Conservation (phyloP, 2,888 invertebrate species). For the Tetropium fuscum region DNA sequence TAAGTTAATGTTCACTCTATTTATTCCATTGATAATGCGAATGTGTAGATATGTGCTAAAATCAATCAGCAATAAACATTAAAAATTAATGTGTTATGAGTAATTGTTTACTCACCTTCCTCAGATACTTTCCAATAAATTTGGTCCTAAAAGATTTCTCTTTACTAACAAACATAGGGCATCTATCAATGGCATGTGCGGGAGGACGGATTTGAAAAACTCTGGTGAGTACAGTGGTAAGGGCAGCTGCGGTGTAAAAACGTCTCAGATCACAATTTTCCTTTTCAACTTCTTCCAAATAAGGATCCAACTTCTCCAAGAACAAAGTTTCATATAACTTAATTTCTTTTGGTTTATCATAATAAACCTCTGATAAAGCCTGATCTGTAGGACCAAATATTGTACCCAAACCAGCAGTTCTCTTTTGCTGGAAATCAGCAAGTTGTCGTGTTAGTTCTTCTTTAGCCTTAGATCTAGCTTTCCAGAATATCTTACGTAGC, state of each 20-base stretch:
- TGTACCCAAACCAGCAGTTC: slow-evolving; percentile 89
- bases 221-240: slow-evolving; percentile 84
- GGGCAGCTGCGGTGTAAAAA: slow-evolving; percentile 80
- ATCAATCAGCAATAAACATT: no score
- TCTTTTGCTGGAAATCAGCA: slow-evolving; percentile 84
- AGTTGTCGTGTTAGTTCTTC: slow-evolving; percentile 85
- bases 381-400: slow-evolving; percentile 90
- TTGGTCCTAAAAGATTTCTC: slow-evolving; percentile 82
- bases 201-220: slow-evolving; percentile 78
- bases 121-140: slow-evolving; percentile 69
- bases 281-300: slow-evolving; percentile 75
- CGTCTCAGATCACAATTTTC: slow-evolving; percentile 71
- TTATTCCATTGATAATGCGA: no score
- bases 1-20: no score
- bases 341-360: slow-evolving; percentile 80
- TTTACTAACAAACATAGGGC: slow-evolving; percentile 87
- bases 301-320: slow-evolving; percentile 78
- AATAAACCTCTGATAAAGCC: slow-evolving; percentile 81
- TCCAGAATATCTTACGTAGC: slow-evolving; percentile 88
- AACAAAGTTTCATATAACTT: slow-evolving; percentile 81
- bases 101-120: slow-evolving; percentile 51
- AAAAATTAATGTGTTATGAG: no score
- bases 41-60: no score
- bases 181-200: slow-evolving; percentile 75
- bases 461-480: slow-evolving; percentile 86